phyloP scores from a whole-genome alignment of 2,797 vertebrate species.

The Lutjanus argentimaculatus region DNA sequence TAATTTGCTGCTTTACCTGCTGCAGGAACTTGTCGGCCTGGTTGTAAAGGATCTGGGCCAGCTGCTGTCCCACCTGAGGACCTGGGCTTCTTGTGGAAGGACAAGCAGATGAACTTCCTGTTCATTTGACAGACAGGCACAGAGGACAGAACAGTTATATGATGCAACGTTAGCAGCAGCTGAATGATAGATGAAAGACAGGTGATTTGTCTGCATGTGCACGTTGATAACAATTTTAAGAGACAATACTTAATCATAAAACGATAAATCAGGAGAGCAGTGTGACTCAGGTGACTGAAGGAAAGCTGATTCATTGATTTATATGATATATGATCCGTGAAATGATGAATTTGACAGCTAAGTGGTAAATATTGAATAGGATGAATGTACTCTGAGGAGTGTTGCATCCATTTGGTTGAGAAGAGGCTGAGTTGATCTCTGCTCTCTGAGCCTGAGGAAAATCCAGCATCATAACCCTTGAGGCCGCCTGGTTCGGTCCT shows the following conservation, averaged over 20 bases:
- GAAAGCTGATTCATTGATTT: neutral
- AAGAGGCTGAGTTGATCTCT: slow-evolving; percentile 43
- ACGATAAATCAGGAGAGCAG: neutral
- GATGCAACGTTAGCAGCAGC: neutral
- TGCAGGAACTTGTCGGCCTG: slow-evolving; percentile 83
- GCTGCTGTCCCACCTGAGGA: slow-evolving; percentile 39
- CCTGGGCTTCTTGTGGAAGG: slow-evolving; percentile 37
- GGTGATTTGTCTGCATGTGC: neutral
- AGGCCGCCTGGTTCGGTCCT: slow-evolving; percentile 72
- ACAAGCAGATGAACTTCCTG: slow-evolving; percentile 49
- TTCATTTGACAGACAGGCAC: slow-evolving; percentile 14
- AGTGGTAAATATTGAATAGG: neutral
- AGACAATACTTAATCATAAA: neutral
- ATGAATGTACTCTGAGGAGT: slow-evolving; percentile 61
- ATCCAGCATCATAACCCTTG: slow-evolving; percentile 85
- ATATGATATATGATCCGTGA: neutral
- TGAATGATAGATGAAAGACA: neutral
- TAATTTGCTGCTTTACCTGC: slow-evolving; percentile 78
- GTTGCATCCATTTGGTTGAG: slow-evolving; percentile 18
- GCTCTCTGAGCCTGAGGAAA: slow-evolving; percentile 86
- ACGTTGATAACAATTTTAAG: neutral
- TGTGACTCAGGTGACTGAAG: neutral
- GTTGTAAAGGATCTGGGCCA: slow-evolving; percentile 72
- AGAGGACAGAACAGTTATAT: neutral
- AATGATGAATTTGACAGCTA: neutral